Evolutionary conservation across 2,888 invertebrate species (phyloP).

Genomic region (Philhelius pedissequus): DNA sequence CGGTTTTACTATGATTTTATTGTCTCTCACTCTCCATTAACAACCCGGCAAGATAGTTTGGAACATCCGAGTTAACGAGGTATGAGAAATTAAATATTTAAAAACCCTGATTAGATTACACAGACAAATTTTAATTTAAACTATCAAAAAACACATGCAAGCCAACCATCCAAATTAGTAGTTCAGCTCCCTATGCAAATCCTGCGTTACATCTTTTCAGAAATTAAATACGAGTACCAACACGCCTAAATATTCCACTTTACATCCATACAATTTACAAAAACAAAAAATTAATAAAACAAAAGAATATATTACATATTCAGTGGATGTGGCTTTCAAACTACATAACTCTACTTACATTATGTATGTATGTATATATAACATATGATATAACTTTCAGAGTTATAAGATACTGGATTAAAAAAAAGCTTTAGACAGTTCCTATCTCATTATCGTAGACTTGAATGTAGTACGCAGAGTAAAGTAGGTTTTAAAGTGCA

Average conservation of each 20-base stretch:
- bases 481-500: constrained; percentile 6
- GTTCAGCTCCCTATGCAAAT: neutral
- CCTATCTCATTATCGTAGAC: constrained; percentile 2
- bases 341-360: no score
- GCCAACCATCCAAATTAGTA: constrained; percentile 5
- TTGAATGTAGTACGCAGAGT: neutral
- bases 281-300: no score
- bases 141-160: constrained; percentile 23
- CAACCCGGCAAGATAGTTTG: no score
- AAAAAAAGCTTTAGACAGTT: constrained; percentile 7
- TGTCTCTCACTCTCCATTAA: neutral
- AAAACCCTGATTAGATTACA: constrained; percentile 54
- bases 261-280: no score
- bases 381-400: neutral
- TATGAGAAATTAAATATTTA: constrained; percentile 56
- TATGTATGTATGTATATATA: no score
- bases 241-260: constrained; percentile 30
- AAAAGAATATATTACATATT: no score
- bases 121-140: neutral
- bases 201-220: neutral
- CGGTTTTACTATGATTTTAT: no score
- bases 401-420: neutral
- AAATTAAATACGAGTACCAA: no score
- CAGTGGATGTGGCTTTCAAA: no score
- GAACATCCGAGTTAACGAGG: no score